Base-by-base conservation (phyloP, 1,140 invertebrate genomes). In the Acromyrmex charruanus region DNA sequence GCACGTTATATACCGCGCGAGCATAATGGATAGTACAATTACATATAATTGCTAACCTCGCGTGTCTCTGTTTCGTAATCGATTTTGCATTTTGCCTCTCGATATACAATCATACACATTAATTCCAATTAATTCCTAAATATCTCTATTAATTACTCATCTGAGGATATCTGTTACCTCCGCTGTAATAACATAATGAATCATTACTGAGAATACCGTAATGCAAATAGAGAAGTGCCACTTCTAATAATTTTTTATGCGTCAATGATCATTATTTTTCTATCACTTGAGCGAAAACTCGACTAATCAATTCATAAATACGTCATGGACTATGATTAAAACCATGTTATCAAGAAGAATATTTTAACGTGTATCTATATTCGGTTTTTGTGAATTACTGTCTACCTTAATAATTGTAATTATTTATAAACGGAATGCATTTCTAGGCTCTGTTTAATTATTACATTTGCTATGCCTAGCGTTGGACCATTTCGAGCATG, bases 11-110 rank as follows among this genome's bases (percentile, higher is more conserved):
- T 63, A 44, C 21, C 18, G 12, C 28, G 31, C 39, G 58, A 61
- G 7, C 28, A 75, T 84, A 84, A 84, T 74, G 35, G 49, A 61
- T 51, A 51, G 39, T 31, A 61, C 55, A 61, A 84, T 84, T 75
- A 84, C 28, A 61, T 61, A 14, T 84, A 84, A 84, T 84, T 84
- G 55, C 55, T 49, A 75, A 63, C 69, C n/a, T 51, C 68, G 44
- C 68, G 69, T 68, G 51, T 18, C 39, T 74, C 18, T 58, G 55
- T 84, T 84, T 74, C 55, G 39, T 49, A 84, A 84, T 75, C 51
- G 39, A 84, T 84, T 84, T 84, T 63, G 28, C 35, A 61, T 63
- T 44, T 44, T 61, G 35, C 39, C 25, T 25, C 39, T 21, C 69
- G 55, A 59, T 61, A 61, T 18, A 9, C 39, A 44, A 39, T n/a